phyloP scores from a whole-genome alignment of 2,113 vertebrate genomes.

The Chaetodon auriga region DNA sequence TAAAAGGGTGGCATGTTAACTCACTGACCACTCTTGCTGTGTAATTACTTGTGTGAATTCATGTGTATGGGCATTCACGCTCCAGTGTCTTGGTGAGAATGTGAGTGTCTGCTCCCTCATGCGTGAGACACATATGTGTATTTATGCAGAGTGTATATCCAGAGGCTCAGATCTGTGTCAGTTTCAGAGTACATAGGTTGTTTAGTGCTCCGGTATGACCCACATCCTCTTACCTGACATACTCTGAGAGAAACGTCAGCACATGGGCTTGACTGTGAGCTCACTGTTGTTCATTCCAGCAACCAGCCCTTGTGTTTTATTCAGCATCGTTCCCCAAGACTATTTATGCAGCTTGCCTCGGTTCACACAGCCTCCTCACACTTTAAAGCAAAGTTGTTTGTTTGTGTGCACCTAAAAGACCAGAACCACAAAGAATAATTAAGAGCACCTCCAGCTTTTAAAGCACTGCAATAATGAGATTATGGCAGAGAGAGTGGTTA shows the following conservation, averaged over 20 bases:
- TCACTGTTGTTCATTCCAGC: neutral
- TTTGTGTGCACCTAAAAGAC: conserved; percentile 30
- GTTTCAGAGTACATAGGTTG: neutral
- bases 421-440: conserved; percentile 33
- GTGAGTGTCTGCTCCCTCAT: neutral
- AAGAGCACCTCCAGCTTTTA: conserved; percentile 13
- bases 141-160: neutral
- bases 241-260: neutral
- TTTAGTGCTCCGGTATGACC: conserved; percentile 29
- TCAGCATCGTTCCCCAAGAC: conserved; percentile 15
- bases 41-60: conserved; percentile 48
- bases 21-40: conserved; percentile 40
- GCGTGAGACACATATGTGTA: neutral
- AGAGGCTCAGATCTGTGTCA: conserved; percentile 16
- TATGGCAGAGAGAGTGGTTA: neutral
- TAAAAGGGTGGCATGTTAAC: conserved; percentile 58
- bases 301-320: neutral
- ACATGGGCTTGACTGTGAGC: conserved; percentile 7
- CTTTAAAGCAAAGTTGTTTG: conserved; percentile 23
- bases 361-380: conserved; percentile 10
- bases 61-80: conserved; percentile 48
- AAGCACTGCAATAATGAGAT: conserved; percentile 31
- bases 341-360: conserved; percentile 27
- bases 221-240: conserved; percentile 42
- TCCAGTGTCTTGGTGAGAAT: conserved; percentile 2